These are phyloP conservation scores for Eulimnadia texana DNA, from an alignment of 1,140 invertebrate genomes.

Conservation along the genomic window DNA sequence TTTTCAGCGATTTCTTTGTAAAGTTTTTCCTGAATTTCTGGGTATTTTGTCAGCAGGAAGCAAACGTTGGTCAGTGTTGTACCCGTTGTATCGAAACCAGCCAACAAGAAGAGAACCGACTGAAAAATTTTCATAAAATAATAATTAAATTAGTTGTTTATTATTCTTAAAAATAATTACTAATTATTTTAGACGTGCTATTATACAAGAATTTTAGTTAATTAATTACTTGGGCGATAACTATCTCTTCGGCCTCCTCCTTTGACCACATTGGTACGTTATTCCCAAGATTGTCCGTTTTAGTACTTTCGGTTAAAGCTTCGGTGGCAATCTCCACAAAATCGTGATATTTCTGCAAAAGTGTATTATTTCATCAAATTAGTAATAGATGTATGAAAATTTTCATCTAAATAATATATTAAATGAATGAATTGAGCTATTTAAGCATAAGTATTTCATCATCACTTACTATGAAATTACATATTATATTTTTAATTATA, in stretches of 20 bases:
- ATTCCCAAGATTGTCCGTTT: background rate
- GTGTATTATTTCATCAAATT: background rate
- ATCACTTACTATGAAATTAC: too few relatives aligned
- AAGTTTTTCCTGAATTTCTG: constrained; percentile 35
- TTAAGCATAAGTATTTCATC: too few relatives aligned
- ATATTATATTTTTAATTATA: background rate
- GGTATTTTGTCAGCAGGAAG: constrained; percentile 48
- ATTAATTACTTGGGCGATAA: background rate
- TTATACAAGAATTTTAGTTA: background rate
- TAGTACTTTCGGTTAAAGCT: background rate
- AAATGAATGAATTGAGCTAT: background rate
- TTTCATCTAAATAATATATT: background rate
- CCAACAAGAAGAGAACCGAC: constrained; percentile 50
- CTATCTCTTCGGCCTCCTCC: constrained; percentile 9
- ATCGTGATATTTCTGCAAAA: background rate
- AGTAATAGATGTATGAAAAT: background rate
- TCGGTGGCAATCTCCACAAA: too few relatives aligned
- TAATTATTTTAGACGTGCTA: background rate
- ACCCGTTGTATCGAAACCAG: constrained; percentile 63
- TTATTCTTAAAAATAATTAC: background rate
- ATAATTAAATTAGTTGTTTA: too few relatives aligned
- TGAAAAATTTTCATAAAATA: constrained; percentile 26
- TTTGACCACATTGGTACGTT: background rate
- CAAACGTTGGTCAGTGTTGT: constrained; percentile 47
- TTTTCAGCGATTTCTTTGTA: constrained; percentile 24